Evolutionary conservation across 92 coral and sea anemone species (phyloP).

Genomic region (Chrysogorgia sp.): DNA sequence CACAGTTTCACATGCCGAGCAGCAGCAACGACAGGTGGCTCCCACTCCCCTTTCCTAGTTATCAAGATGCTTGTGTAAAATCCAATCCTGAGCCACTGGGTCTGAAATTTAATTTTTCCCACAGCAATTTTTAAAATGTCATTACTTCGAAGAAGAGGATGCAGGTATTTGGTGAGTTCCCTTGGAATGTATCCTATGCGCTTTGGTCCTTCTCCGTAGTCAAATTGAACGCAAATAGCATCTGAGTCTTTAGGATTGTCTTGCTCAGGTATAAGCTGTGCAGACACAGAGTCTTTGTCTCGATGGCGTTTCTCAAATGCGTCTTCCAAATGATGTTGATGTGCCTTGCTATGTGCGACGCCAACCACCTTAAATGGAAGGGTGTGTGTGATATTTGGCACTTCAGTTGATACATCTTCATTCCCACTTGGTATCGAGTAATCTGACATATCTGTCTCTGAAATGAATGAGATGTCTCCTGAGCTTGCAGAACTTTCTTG

Average conservation of each 20-base stretch:
- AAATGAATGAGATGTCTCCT: slow-evolving; percentile 26
- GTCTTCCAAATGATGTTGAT: slow-evolving; percentile 36
- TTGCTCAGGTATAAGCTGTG: slow-evolving; percentile 45
- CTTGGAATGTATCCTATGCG: slow-evolving; percentile 58
- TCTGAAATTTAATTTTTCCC: slow-evolving; percentile 42
- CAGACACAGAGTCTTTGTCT: slow-evolving; percentile 3
- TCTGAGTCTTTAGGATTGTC: slow-evolving; percentile 49
- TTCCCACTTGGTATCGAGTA: background rate
- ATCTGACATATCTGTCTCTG: slow-evolving; percentile 37
- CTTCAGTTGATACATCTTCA: slow-evolving; percentile 11
- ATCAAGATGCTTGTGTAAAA: slow-evolving; percentile 34
- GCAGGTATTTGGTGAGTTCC: slow-evolving; percentile 44
- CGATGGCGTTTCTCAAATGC: slow-evolving; percentile 10
- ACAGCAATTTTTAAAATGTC: slow-evolving; percentile 22
- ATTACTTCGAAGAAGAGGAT: slow-evolving; percentile 8
- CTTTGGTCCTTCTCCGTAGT: slow-evolving; percentile 39
- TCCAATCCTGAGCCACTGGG: slow-evolving; percentile 46
- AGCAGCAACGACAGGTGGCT: slow-evolving; percentile 34
- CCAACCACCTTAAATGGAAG: slow-evolving; percentile 62
- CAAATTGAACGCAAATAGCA: slow-evolving; percentile 40
- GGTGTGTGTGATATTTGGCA: slow-evolving; percentile 39
- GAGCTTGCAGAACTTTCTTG: slow-evolving; percentile 24
- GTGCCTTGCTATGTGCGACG: slow-evolving; percentile 46
- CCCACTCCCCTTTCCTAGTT: slow-evolving; percentile 46
- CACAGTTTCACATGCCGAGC: slow-evolving; percentile 39